Evolutionary conservation across 2,113 vertebrate genomes (phyloP).

Genomic region (Bufo gargarizans): DNA sequence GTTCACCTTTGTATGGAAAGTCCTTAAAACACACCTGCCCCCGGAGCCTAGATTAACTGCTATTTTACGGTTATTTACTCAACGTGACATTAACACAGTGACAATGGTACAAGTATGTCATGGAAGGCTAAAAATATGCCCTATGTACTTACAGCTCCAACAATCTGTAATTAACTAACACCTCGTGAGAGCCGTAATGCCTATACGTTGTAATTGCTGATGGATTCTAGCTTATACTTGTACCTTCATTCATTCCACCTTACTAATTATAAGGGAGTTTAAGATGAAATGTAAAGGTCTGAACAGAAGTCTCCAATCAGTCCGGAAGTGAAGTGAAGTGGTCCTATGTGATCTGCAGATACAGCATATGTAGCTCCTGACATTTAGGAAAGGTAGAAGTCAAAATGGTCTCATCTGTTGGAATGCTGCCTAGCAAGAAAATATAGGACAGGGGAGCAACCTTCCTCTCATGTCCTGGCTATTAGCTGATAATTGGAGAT

Average conservation of each 20-base stretch:
- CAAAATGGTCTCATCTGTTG: neutral
- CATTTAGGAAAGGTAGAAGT: neutral
- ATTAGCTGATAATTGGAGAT: neutral
- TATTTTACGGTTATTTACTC: neutral
- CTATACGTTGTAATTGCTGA: neutral
- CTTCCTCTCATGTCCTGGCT: neutral
- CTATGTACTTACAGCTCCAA: neutral
- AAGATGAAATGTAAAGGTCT: neutral
- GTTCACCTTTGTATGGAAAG: neutral
- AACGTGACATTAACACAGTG: neutral
- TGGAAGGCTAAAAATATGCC: constrained; percentile 5
- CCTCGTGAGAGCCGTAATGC: neutral
- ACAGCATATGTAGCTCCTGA: neutral
- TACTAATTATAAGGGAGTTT: neutral
- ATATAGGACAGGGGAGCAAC: neutral
- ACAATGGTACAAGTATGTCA: constrained; percentile 7
- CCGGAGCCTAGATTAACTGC: constrained; percentile 14
- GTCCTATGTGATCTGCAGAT: neutral
- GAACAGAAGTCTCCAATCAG: neutral
- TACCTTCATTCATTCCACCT: neutral
- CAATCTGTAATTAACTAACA: constrained; percentile 3
- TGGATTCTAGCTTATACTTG: neutral
- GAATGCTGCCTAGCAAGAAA: constrained; percentile 21
- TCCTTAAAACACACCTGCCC: neutral
- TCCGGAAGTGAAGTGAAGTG: neutral